phyloP scores from a whole-genome alignment of 2,888 invertebrate species.

The Colostygia pectinataria region DNA sequence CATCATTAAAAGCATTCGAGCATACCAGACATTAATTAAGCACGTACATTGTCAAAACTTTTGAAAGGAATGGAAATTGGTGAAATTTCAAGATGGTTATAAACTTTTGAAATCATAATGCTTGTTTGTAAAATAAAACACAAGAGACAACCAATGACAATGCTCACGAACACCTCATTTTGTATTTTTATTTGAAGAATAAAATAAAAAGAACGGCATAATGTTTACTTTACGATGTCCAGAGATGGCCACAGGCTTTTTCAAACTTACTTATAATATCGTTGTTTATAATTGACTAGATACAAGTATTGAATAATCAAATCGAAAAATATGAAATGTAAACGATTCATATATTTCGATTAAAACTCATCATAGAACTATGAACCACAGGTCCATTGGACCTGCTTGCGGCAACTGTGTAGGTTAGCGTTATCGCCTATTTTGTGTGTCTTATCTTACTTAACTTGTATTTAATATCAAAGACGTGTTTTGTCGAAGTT shows the following conservation, averaged over 20 bases:
- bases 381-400: not conserved
- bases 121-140: slow-evolving; percentile 66
- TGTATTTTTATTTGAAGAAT: not conserved
- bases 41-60: slow-evolving; percentile 42
- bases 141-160: slow-evolving; percentile 50
- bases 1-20: not conserved
- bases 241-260: no score
- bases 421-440: no score
- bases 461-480: slow-evolving; percentile 77
- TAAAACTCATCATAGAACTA: not conserved
- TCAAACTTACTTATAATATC: no score
- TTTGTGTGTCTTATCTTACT: slow-evolving; percentile 41
- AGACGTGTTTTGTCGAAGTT: slow-evolving; percentile 70
- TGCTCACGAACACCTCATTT: slow-evolving; percentile 58
- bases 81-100: slow-evolving; percentile 63
- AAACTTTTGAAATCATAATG: slow-evolving; percentile 50
- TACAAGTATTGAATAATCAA: no score
- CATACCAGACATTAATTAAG: not conserved
- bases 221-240: no score
- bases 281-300: no score
- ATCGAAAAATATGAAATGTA: no score
- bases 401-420: not conserved
- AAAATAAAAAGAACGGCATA: not conserved
- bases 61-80: slow-evolving; percentile 35
- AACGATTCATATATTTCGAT: no score